These are phyloP conservation scores for Mus musculus DNA, from an alignment of 2,113 vertebrate genomes.

Conservation along the genomic window GRCm39 chr3:129366001-129366500, in stretches of 20 bases:
- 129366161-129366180: not conserved
- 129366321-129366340: not conserved
- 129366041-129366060: not conserved
- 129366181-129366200: not conserved
- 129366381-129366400: not conserved
- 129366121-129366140: not conserved
- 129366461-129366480: not conserved
- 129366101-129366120: not conserved
- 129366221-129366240: not conserved
- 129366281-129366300: not conserved
- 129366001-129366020: not conserved
- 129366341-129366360: not conserved
- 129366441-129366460: not conserved
- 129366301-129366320: not conserved
- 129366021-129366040: not conserved
- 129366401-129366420: not conserved
- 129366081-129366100: conserved; percentile 7
- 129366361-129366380: not conserved
- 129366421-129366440: conserved; percentile 17
- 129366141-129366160: not conserved
- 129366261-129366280: conserved; percentile 1
- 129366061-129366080: not conserved
- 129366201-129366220: not conserved
- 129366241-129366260: not conserved
- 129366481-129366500: conserved; percentile 8